Base-by-base conservation (phyloP, 37 sponge, comb jelly and placozoan species). In the Aplysina aerophoba region DNA sequence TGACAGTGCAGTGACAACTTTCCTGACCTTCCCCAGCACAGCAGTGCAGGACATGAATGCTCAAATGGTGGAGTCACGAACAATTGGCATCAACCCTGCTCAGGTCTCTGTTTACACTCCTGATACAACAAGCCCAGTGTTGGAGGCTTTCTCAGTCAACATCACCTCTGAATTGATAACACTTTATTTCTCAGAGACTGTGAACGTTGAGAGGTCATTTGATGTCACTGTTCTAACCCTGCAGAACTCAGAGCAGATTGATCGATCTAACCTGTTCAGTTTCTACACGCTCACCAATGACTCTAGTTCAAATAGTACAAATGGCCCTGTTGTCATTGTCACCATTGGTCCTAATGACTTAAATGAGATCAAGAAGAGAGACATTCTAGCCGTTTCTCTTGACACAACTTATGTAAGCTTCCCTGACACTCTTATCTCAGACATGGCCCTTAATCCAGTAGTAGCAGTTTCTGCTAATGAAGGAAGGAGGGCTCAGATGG, bases 361-460 rank as follows among this genome's bases (percentile, higher is more conserved):
- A 5, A 94, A 94, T 88, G 93, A 93, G 16, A 55, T 97, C 55
- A 97, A 97, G 83, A 75, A 64, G 22, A 85, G 95, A 65, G 41
- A 84, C 2, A n/a, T n/a, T 0, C 85, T 96, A 21, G 90, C 88
- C 4, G 86, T 90, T 1, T 41, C 41, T 31, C 13, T 36, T 0
- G 55, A 80, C 15, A 81, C 84, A 33, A 89, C 90, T 8, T 96
- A 84, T 79, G 59, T 93, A 25, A 85, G 84, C 28, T 58, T 88
- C 60, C 36, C 87, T 15, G 15, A 65, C 38, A 11, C n/a, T 22
- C 75, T 92, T 25, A 55, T 95, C 0, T 27, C 31, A 40, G 96
- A 95, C 77, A 95, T 75, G 67, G 85, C 85, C 0, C 85, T 79
- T 20, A 95, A 95, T 58, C 40, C 16, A 8, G 83, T 92, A 1